phyloP scores from a whole-genome alignment of 2,113 vertebrate genomes.

The Centropristis striata region DNA sequence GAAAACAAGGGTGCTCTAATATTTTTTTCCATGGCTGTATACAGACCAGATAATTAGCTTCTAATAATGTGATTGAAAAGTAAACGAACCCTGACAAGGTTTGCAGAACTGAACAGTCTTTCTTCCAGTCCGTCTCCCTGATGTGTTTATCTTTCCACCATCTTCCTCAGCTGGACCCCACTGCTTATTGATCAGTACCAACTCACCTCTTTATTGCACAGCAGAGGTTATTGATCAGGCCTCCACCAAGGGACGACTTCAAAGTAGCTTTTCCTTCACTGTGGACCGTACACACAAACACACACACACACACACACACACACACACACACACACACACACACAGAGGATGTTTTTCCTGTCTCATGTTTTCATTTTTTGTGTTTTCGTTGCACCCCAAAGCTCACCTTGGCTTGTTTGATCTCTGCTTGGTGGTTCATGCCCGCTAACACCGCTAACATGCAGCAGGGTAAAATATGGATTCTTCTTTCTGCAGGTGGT shows the following conservation, averaged over 20 bases:
- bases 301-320: neutral
- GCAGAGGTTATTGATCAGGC: slow-evolving; percentile 74
- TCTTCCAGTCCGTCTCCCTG: slow-evolving; percentile 11
- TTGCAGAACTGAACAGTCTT: neutral
- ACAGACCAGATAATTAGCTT: neutral
- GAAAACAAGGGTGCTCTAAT: no score
- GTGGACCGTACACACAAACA: neutral
- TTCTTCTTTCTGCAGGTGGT: slow-evolving; percentile 90
- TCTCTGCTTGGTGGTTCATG: slow-evolving; percentile 35
- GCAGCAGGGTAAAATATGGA: slow-evolving; percentile 35
- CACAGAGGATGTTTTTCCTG: slow-evolving; percentile 52
- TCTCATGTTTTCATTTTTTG: slow-evolving; percentile 35
- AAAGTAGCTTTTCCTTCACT: slow-evolving; percentile 60
- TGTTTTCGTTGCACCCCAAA: slow-evolving; percentile 27
- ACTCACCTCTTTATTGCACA: slow-evolving; percentile 62
- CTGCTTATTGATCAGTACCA: slow-evolving; percentile 59
- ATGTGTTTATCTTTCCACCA: slow-evolving; percentile 42
- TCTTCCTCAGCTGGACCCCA: slow-evolving; percentile 42
- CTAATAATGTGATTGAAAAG: neutral
- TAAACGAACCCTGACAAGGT: neutral
- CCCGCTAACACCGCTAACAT: neutral
- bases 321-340: no score
- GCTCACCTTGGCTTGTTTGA: slow-evolving; percentile 55
- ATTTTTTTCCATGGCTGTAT: no score
- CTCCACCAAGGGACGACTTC: slow-evolving; percentile 58